Evolutionary conservation across 2,113 vertebrate genomes (phyloP).

Genomic region (Podarcis cretensis): DNA sequence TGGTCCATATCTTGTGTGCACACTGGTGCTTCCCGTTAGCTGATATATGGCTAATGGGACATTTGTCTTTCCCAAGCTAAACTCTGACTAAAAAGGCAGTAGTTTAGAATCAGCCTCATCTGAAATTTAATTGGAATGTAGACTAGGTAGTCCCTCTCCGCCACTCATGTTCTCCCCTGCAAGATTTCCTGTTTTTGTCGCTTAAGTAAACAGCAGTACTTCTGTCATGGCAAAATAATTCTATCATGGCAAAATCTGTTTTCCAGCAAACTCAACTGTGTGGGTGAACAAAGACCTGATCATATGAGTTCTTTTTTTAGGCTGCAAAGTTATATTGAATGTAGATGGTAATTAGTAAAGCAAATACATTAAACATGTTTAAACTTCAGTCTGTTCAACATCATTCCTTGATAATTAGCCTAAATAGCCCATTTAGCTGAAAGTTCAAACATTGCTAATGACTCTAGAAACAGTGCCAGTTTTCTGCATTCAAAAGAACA

Average conservation of each 20-base stretch:
- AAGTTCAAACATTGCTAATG: constrained; percentile 60
- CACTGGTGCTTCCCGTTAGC: background rate
- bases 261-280: background rate
- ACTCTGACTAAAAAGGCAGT: background rate
- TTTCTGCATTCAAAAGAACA: background rate
- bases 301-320: background rate
- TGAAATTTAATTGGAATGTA: constrained; percentile 32
- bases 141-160: background rate
- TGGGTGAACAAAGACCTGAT: background rate
- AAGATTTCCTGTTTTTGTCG: background rate
- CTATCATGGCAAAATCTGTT: background rate
- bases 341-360: constrained; percentile 60
- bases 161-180: background rate
- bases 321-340: constrained; percentile 38
- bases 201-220: background rate
- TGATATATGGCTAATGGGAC: background rate
- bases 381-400: constrained; percentile 47
- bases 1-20: background rate
- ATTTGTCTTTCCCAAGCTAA: background rate
- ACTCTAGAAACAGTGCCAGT: constrained; percentile 11
- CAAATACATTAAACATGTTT: constrained; percentile 59
- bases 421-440: constrained; percentile 49
- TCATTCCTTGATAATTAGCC: constrained; percentile 52
- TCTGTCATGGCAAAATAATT: background rate
- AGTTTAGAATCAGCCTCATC: background rate